Conservation (phyloP, 2,888 invertebrate species). For the Phytoseiulus persimilis region DNA sequence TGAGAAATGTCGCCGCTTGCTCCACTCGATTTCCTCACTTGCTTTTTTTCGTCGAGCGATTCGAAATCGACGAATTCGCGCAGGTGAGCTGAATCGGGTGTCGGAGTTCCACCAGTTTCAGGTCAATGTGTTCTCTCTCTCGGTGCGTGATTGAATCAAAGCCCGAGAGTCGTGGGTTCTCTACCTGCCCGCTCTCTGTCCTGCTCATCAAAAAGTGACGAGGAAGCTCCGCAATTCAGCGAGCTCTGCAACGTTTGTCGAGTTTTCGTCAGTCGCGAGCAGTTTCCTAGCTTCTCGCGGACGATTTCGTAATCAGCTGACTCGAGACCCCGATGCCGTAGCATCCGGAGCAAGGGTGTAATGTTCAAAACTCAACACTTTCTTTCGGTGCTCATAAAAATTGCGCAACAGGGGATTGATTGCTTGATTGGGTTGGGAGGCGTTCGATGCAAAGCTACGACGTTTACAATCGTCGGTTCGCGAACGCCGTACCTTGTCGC, state of each 20-base stretch:
- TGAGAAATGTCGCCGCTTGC: not conserved
- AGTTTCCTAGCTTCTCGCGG: too few species aligned
- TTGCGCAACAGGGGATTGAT: not conserved
- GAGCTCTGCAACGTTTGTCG: not conserved
- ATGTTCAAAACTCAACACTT: not conserved
- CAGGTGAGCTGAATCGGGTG: not conserved
- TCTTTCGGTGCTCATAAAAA: not conserved
- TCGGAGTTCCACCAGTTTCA: not conserved
- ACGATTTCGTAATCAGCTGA: too few species aligned
- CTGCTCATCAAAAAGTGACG: not conserved
- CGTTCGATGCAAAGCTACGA: not conserved
- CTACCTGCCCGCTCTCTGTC: not conserved
- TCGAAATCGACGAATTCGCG: not conserved
- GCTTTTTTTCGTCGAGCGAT: not conserved
- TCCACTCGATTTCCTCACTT: not conserved
- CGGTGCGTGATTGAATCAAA: not conserved
- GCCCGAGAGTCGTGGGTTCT: not conserved
- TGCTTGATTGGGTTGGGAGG: not conserved
- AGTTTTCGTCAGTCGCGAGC: too few species aligned
- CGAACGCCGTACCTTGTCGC: not conserved
- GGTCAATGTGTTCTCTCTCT: not conserved
- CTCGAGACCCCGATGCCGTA: too few species aligned
- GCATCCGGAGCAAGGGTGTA: not conserved
- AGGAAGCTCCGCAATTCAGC: not conserved
- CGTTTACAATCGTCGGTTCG: not conserved